phyloP scores from a whole-genome alignment of 2,113 vertebrate species.

The Gracilinanus agilis region DNA sequence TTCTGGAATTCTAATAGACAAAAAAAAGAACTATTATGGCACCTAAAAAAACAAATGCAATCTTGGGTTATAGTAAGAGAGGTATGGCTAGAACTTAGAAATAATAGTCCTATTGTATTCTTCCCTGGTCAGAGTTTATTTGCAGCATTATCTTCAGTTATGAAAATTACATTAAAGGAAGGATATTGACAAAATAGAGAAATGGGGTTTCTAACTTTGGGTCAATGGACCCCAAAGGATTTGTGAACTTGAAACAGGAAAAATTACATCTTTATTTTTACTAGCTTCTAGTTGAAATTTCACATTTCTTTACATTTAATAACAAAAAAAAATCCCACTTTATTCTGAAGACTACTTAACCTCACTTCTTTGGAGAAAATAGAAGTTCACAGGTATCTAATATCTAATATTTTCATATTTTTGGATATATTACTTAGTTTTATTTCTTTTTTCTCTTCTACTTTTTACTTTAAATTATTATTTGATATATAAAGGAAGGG shows the following conservation, averaged over 20 bases:
- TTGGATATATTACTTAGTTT: not conserved
- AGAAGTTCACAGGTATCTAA: not conserved
- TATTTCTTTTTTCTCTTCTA: not conserved
- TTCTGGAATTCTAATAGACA: not conserved
- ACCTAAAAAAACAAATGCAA: not conserved
- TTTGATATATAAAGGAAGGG: not conserved
- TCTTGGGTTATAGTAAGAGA: not conserved
- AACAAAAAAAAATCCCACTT: not conserved
- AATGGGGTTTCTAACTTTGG: not conserved
- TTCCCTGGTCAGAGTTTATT: not conserved
- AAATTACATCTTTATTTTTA: not conserved
- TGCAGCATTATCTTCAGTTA: not conserved
- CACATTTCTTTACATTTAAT: not conserved
- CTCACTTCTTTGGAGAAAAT: not conserved
- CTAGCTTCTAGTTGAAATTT: not conserved
- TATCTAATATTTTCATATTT: not conserved
- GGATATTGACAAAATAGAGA: not conserved
- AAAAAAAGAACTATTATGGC: not conserved
- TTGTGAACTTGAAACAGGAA: not conserved
- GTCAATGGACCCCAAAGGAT: not conserved
- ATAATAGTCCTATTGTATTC: not conserved
- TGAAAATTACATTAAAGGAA: not conserved
- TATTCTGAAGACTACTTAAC: not conserved
- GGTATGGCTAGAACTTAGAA: not conserved
- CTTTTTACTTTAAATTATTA: not conserved